A percentile compares a stretch with the other conserved stretches of the same genome.
Conservation (phyloP, 2,113 vertebrate genomes). For the Campylorhamphus procurvoides region DNA sequence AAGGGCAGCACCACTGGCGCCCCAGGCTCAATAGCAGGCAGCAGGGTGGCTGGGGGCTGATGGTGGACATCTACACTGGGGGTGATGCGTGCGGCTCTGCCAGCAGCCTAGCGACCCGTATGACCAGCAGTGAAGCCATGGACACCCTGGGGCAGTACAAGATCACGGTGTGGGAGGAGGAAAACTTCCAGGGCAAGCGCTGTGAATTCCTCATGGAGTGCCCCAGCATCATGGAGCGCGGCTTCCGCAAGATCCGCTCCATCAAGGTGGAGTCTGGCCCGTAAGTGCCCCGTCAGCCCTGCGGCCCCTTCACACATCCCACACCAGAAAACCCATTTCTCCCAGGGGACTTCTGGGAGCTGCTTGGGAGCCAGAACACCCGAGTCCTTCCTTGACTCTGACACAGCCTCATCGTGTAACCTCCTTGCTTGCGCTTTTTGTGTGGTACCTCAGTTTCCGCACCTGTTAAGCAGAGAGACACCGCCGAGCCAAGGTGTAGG, state of each 20-base stretch:
- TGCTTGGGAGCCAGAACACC: background rate
- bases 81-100: background rate
- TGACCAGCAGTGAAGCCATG: conserved; percentile 91
- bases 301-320: background rate
- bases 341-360: background rate
- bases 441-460: background rate
- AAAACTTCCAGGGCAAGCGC: conserved; percentile 95
- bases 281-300: conserved; percentile 78
- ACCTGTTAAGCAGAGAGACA: background rate
- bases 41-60: background rate
- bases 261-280: conserved; percentile 93
- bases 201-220: conserved; percentile 93
- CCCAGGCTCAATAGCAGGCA: background rate
- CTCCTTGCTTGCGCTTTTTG: background rate
- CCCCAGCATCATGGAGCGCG: conserved; percentile 90
- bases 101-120: conserved; percentile 59
- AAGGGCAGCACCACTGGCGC: fast-evolving
- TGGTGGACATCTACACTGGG: background rate
- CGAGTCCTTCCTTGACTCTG: fast-evolving
- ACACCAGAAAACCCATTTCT: background rate
- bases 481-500: fast-evolving
- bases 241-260: conserved; percentile 94
- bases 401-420: fast-evolving
- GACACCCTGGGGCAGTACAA: conserved; percentile 88
- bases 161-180: conserved; percentile 95